Percentiles rank a stretch among this genome's conserved stretches.
These are phyloP conservation scores for Echinometra lucunter DNA, from an alignment of 53 echinoderm and acorn worm species.

Conservation along the genomic window DNA sequence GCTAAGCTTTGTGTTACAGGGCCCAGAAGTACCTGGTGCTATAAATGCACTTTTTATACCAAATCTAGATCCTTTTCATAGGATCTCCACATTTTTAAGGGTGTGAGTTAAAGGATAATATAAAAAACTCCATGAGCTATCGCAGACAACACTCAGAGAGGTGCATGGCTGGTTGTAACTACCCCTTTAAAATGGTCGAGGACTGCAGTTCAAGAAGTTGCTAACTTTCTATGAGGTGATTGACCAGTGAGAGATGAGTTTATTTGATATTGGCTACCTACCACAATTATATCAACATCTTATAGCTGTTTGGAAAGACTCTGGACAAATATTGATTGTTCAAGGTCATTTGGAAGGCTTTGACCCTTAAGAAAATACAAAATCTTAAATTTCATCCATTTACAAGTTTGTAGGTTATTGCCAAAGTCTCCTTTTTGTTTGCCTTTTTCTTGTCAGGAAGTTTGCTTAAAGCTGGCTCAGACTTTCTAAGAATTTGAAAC, in stretches of 20 bases:
- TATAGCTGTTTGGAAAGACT: not conserved
- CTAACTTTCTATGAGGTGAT: conserved; percentile 23
- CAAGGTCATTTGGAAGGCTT: not conserved
- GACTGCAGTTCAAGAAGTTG: no score
- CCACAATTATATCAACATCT: conserved; percentile 29
- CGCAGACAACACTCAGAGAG: no score
- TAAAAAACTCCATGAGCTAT: no score
- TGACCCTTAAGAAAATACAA: not conserved
- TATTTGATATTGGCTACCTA: conserved; percentile 15
- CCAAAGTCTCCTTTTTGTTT: not conserved
- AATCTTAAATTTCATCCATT: not conserved
- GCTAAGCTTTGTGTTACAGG: no score
- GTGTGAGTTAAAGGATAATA: no score
- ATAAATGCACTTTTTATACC: no score
- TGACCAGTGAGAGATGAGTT: conserved; percentile 29
- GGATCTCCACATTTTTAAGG: no score
- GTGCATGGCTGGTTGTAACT: no score
- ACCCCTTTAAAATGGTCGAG: no score
- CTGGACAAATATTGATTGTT: conserved; percentile 12
- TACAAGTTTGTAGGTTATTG: not conserved
- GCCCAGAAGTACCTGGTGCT: no score
- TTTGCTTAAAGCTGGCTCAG: not conserved
- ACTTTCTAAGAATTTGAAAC: not conserved
- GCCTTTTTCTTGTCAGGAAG: not conserved
- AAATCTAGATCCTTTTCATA: no score